Percentiles rank a stretch among this genome's conserved stretches.
phyloP scores from a whole-genome alignment of 2,888 invertebrate species.

The Iselma pallidipennis region DNA sequence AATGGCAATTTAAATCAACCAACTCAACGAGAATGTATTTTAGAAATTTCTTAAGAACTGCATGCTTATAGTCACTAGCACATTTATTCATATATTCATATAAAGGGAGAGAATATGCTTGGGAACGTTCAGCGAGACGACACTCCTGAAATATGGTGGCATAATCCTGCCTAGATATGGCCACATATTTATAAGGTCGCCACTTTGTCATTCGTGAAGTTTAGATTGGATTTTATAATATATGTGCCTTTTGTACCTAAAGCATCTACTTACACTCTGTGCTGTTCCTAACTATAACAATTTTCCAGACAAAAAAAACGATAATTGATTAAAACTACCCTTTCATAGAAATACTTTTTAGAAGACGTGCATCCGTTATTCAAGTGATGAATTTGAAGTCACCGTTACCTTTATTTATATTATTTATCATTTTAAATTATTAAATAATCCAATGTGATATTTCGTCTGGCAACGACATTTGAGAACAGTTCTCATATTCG shows the following conservation, averaged over 20 bases:
- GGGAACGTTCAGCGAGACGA: conserved; percentile 47
- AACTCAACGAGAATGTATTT: not conserved
- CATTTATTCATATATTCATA: not conserved
- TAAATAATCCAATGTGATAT: not conserved
- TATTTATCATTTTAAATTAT: not conserved
- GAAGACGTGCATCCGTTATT: conserved; percentile 14
- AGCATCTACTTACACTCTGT: not conserved
- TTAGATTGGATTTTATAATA: conserved; percentile 58
- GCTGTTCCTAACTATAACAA: not conserved
- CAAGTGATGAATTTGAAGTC: too few species aligned
- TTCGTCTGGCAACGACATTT: not conserved
- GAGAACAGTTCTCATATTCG: not conserved
- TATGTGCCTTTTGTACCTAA: conserved; percentile 38
- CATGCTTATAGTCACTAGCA: too few species aligned
- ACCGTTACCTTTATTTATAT: too few species aligned
- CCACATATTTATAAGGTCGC: conserved; percentile 57
- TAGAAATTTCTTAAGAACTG: conserved; percentile 15
- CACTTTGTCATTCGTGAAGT: conserved; percentile 57
- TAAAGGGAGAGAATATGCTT: conserved; percentile 5
- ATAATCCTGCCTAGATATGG: conserved; percentile 55
- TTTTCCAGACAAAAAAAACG: conserved; percentile 1
- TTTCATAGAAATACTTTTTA: conserved; percentile 9
- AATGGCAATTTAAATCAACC: too few species aligned
- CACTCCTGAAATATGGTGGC: conserved; percentile 51
- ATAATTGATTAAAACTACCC: too few species aligned